Evolutionary conservation across 64 coral and sea anemone genomes (phyloP).

Genomic region (Pachyseris speciosa): DNA sequence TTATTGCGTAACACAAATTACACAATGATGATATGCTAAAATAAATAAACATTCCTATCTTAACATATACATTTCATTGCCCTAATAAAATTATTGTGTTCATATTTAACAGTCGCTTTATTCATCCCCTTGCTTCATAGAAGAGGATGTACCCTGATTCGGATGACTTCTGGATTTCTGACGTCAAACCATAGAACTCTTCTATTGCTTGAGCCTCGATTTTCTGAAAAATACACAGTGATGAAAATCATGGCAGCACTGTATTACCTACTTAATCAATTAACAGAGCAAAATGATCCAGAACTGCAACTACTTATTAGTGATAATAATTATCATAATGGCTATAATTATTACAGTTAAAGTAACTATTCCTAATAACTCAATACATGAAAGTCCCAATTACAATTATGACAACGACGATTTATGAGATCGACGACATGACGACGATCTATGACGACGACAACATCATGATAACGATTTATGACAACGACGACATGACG

Average conservation of each 20-base stretch:
- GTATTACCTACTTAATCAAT: too few relatives aligned
- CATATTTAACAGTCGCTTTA: background rate
- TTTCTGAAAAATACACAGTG: slow-evolving; percentile 78
- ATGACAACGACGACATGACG: too few relatives aligned
- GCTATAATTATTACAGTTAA: background rate
- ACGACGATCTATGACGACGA: too few relatives aligned
- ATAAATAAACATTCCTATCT: background rate
- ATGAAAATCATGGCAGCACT: background rate
- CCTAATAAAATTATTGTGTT: background rate
- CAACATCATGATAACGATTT: too few relatives aligned
- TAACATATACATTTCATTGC: background rate
- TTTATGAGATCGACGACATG: too few relatives aligned
- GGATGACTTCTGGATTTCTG: slow-evolving; percentile 96
- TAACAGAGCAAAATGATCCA: too few relatives aligned
- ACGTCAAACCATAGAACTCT: slow-evolving; percentile 99
- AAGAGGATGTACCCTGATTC: slow-evolving; percentile 99
- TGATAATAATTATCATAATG: background rate
- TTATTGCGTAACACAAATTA: too few relatives aligned
- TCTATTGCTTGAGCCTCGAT: slow-evolving; percentile 99
- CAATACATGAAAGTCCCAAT: too few relatives aligned
- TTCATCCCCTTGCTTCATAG: slow-evolving; percentile 82
- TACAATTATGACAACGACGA: too few relatives aligned
- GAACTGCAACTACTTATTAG: too few relatives aligned
- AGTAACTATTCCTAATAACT: too few relatives aligned
- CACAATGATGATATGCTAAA: too few relatives aligned